A percentile compares a stretch with the other conserved stretches of the same genome.
These are phyloP conservation scores for Listronotus oregonensis DNA, from an alignment of 1,140 invertebrate genomes.

Conservation along the genomic window DNA sequence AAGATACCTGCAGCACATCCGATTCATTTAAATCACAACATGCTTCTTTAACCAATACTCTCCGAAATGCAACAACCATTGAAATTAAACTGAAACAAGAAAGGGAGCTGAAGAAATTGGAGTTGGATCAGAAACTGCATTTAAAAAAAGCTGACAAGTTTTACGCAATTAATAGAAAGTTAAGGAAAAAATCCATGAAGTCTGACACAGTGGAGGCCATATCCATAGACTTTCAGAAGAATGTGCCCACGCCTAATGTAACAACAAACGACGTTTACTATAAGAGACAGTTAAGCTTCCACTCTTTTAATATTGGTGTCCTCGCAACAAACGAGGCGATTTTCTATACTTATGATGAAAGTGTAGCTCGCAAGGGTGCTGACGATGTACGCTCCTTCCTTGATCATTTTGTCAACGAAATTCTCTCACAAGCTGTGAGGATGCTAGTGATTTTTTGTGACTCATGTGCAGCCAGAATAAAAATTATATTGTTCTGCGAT, in stretches of 20 bases:
- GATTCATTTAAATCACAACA: neutral
- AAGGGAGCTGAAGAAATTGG: neutral
- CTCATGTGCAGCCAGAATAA: conserved; percentile 37
- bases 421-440: neutral
- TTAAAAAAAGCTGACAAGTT: conserved; percentile 11
- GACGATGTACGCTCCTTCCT: conserved; percentile 6
- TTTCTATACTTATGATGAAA: too few species aligned
- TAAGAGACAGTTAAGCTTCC: conserved; percentile 24
- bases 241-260: conserved; percentile 36
- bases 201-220: conserved; percentile 22
- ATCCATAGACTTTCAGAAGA: conserved; percentile 38
- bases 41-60: neutral
- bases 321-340: conserved; percentile 20
- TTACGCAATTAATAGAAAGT: conserved; percentile 23
- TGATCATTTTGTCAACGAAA: neutral
- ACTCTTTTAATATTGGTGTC: conserved; percentile 40
- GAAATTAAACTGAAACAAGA: neutral
- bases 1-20: conserved; percentile 31
- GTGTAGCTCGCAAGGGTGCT: too few species aligned
- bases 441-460: conserved; percentile 29
- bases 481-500: conserved; percentile 29
- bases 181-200: conserved; percentile 15
- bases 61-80: neutral
- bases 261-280: conserved; percentile 42
- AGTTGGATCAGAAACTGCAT: conserved; percentile 2